Base-by-base conservation (phyloP, 2,113 vertebrate species). In the Helogale parvula region DNA sequence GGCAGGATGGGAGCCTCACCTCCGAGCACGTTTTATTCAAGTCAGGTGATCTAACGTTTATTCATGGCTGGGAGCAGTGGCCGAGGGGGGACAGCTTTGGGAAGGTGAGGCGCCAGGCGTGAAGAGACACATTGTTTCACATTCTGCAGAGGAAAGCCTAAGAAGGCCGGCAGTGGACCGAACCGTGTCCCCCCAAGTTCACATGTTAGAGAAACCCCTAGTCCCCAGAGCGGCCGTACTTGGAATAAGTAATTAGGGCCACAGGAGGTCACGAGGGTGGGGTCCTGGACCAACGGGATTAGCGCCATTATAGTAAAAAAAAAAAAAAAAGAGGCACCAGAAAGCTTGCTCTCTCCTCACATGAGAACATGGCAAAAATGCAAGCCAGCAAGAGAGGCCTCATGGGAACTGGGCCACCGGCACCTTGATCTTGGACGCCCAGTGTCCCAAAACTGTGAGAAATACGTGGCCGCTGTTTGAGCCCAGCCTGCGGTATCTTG, bases 41-140 rank as follows among this genome's bases (percentile, higher is more conserved):
- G 35, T 45, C 38, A 23, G 35, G 27, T 0, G 9, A 41, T 21
- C 52, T 76, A 25, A 25, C 33, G 29, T 76, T 45, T 45, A 60
- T 38, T 54, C 29, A 2, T 0, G 0, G 63, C 31, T 15, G 41
- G 74, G 47, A 1, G 33, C 21, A 4, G 19, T 16, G 33, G 16
- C 2, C 4, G 38, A 86, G 65, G 21, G 21, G n/a, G 45, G 65
- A 86, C 12, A 23, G 45, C 7, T 7, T 13, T 23, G 31, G 84
- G 66, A 52, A 86, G 19, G 47, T 17, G 66, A 52, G 33, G 45
- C n/a, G 4, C 45, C 84, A 87, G 65, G 65, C 50, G 66, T 19
- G 35, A 25, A 41, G 21, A 68, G 63, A 85, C 41, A 66, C 27
- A 3, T 31, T 19, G 27, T n/a, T 41, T 66, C 29, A 4, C 19